Base-by-base conservation (phyloP, 2,113 vertebrate species). In the Coryphaenoides rupestris region DNA sequence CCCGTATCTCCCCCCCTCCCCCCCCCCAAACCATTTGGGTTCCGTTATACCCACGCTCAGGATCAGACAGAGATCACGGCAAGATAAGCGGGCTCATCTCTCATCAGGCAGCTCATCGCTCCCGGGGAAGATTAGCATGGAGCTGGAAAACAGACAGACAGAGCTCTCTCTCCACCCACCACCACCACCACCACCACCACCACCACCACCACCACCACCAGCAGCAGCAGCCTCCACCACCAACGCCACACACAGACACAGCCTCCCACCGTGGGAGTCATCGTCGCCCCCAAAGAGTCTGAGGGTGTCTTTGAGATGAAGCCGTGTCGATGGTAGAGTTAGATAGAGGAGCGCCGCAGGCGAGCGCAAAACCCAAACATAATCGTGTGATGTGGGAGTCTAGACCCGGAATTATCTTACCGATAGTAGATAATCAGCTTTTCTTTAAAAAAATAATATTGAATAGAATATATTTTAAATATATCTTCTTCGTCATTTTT, bases 1-100 rank as follows among this genome's bases (percentile, higher is more conserved):
- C 62, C 66, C 62, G 1, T 73, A 78, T 81, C 75, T 58, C 33
- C 57, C 65, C n/a, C n/a, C n/a, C 63, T 55, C 79, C 82, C 70
- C 70, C 10, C 60, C 40, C 69, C 0, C n/a, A 55, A 78, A 76
- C 68, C n/a, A n/a, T n/a, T n/a, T n/a, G n/a, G n/a, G n/a, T n/a
- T n/a, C n/a, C n/a, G n/a, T n/a, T n/a, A n/a, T n/a, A n/a, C n/a
- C n/a, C 58, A 60, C 76, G 77, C 58, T 47, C 66, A 69, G 73
- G 67, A 78, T 79, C 45, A 77, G 55, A 62, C 63, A 16, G 21
- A 76, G 66, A 64, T 33, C 46, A 16, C 62, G 72, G 56, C 60
- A 58, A 78, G 76, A 83, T 79, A 70, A 81, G 58, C 65, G 3
- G 63, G 58, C 73, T 71, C 58, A 68, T 26, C 45, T 28, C 21